Base-by-base conservation (phyloP, 2,888 invertebrate species). In the Stictocephala bisonia region DNA sequence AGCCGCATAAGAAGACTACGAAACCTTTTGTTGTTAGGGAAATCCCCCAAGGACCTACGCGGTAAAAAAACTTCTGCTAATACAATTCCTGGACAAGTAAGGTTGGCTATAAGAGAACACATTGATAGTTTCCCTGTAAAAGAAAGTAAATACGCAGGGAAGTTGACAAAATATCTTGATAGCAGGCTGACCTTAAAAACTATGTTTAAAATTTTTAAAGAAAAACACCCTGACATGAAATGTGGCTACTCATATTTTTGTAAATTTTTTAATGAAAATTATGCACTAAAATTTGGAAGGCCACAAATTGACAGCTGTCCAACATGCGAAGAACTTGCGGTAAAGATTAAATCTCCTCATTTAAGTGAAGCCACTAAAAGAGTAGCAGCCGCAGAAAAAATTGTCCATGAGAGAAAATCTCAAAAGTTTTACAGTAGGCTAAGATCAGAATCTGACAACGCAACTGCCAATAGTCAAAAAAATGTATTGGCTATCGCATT, bases 401-500 rank as follows among this genome's bases (percentile, higher is more conserved):
- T 76, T 24, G 78, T 79, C 11, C 79, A 79, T 75, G 71, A 73
- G 58, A 56, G 75, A 41, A 70, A 77, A 44, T 60, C 74, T 18
- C 80, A 79, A 74, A 80, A 77, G 64, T 79, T 77, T 70, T 72
- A 69, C 78, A 64, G 73, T 26, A 66, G 77, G 15, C 74, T 81
- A 24, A 76, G 76, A 69, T 75, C 79, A 68, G 75, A 73, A 44
- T 66, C 60, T 58, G 72, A 78, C 40, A 78, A 75, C 48, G 31
- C 77, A 50, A 75, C 74, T n/a, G n/a, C n/a, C 73, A 78, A 51
- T 13, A n/a, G n/a, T n/a, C n/a, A n/a, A n/a, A n/a, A n/a, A n/a
- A n/a, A 74, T 40, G 70, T 76, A 18, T 67, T 75, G 15, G 35
- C 77, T 20, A 70, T 82, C 26, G 79, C 78, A 13, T 81, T 82